Percentiles rank a stretch among this genome's conserved stretches.
Conservation (phyloP, 2,113 vertebrate genomes). For the Scopus umbretta region DNA sequence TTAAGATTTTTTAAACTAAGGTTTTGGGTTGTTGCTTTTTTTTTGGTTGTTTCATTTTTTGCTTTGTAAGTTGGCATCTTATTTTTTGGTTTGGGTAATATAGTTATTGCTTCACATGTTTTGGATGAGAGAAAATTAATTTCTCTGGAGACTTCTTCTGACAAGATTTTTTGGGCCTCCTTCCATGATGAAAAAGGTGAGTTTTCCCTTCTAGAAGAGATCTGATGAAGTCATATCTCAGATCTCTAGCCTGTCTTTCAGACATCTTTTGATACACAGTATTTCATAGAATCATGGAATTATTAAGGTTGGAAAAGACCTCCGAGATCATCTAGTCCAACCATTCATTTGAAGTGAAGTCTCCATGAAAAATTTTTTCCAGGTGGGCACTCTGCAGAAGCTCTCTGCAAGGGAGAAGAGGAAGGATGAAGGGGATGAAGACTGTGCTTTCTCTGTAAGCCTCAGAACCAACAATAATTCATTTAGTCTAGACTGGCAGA, state of each 20-base stretch:
- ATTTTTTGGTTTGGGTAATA: not conserved
- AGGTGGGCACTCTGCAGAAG: not conserved
- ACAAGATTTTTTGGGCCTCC: not conserved
- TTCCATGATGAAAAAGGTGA: not conserved
- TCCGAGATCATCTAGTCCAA: too few species aligned
- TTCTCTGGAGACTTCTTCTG: not conserved
- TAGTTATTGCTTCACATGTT: not conserved
- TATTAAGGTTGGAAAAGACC: too few species aligned
- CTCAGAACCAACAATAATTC: not conserved
- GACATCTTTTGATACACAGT: not conserved
- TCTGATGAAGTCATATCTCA: not conserved
- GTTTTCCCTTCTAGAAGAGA: not conserved
- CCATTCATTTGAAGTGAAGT: not conserved
- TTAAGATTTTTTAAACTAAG: not conserved
- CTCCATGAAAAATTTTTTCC: not conserved
- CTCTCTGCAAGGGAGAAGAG: not conserved
- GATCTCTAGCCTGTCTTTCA: not conserved
- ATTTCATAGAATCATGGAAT: too few species aligned
- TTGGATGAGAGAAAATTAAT: not conserved
- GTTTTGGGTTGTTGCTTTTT: rapidly evolving
- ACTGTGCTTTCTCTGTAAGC: not conserved
- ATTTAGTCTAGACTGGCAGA: not conserved
- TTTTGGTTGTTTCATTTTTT: not conserved
- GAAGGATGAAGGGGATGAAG: not conserved
- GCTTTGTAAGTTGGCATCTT: not conserved